Evolutionary conservation across 2,113 vertebrate species (phyloP), one percentile per base, ranked within the genome.

Genomic region (Hemiscyllium ocellatum): DNA sequence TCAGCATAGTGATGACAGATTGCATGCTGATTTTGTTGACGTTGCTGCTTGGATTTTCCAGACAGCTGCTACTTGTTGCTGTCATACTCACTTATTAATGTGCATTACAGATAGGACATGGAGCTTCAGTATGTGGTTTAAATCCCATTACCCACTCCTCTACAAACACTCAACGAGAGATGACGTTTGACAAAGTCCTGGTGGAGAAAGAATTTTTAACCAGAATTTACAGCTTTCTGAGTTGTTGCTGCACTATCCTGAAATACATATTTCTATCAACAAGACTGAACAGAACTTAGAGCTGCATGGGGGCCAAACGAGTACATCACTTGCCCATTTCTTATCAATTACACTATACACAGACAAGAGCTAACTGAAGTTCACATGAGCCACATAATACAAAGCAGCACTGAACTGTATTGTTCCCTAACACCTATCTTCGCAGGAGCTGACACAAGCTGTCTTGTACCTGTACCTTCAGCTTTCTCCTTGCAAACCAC

Each of bases 171-270:
- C 86, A 89, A 12, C 26, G 29, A 90, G 52, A 15, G 29, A 87
- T 87, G 85, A 87, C 50, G 85, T 87, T 87, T 87, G 85, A 87
- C 85, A 87, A 50, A 87, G 85, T 87, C 85, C 85, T 87, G 52
- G 61, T 29, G 24, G 87, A 56, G 52, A 90, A 90, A 90, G 29
- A 90, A 33, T 90, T 33, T 61, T 90, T 61, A 65, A 90, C 26
- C 87, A 61, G 52, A 90, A 61, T 29, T 33, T 15, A 29, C 52
- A 65, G 12, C 10, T 17, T 90, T 61, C 52, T 61, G 87, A 33
- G 26, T 29, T 90, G 13, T 90, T 3, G 87, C 26, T 90, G 87
- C 26, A 65, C 87, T 90, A 29, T 12, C 10, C 24, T 56, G 26
- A 33, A 15, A 1, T 90, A 33, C 29, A 17, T 33, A 13, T 17